A percentile compares a stretch with the other conserved stretches of the same genome.
These are phyloP conservation scores for Andricus grossulariae DNA, from an alignment of 1,140 invertebrate genomes.

Conservation along the genomic window DNA sequence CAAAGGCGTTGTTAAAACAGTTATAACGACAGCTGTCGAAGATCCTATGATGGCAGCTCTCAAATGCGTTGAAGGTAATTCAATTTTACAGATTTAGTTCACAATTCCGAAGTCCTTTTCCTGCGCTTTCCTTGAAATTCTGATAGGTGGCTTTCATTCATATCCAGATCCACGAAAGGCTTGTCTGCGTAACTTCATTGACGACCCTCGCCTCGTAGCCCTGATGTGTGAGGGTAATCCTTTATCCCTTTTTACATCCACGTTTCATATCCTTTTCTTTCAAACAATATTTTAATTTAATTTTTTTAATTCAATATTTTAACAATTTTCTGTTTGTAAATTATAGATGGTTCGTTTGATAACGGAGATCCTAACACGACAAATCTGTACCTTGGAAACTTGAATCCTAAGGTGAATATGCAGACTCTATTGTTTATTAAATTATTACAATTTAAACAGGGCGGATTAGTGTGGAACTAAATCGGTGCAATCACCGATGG, in stretches of 20 bases:
- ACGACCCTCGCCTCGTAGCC: conserved; percentile 68
- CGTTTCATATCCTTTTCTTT: conserved; percentile 37
- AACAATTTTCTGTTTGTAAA: conserved; percentile 27
- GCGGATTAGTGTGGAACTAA: no score
- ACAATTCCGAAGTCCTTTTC: background rate
- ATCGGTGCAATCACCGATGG: no score
- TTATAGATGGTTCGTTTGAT: conserved; percentile 87
- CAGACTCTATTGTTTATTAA: conserved; percentile 36
- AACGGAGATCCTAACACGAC: conserved; percentile 98
- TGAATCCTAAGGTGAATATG: conserved; percentile 91
- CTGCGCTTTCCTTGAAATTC: conserved; percentile 38
- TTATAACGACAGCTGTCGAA: conserved; percentile 64
- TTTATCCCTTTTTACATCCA: conserved; percentile 50
- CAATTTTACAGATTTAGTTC: background rate
- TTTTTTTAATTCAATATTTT: background rate
- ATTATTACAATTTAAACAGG: conserved; percentile 40
- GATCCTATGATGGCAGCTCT: conserved; percentile 73
- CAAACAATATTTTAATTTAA: background rate
- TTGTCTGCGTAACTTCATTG: conserved; percentile 64
- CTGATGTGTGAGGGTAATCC: conserved; percentile 68
- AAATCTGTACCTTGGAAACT: conserved; percentile 97
- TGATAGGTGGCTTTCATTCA: conserved; percentile 48
- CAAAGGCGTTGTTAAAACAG: conserved; percentile 80
- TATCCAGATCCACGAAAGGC: conserved; percentile 64
- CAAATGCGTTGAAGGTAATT: conserved; percentile 72